Base-by-base conservation (phyloP, 1,140 invertebrate species). In the Procambarus virginalis region DNA sequence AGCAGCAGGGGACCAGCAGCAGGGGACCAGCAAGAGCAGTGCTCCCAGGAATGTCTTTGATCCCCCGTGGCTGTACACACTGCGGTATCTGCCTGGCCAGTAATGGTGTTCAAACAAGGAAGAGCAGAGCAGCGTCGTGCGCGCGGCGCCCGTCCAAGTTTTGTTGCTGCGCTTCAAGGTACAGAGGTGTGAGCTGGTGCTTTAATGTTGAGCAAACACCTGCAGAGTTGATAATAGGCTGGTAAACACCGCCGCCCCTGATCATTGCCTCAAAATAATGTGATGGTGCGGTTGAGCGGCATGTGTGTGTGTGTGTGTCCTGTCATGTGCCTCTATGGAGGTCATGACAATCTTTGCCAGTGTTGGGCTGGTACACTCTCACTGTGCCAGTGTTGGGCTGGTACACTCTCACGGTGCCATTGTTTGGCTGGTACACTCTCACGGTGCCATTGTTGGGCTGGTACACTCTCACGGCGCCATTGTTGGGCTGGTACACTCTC, bases 201-300 rank as follows among this genome's bases (percentile, higher is more conserved):
- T 64, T 73, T 73, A 73, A 82, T 68, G 80, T 68, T 68, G 80
- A 9, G 22, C 60, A 82, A 82, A 82, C 80, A 82, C 58, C 80
- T 68, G 80, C 58, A 14, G 12, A 68, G 58, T 68, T 82, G 80
- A 82, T 82, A 68, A 82, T 82, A 46, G 80, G 12, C 80, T 9
- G 8, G 80, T 68, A 82, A 82, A 82, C 68, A 73, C 2, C 2
- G 10, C 5, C 6, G 0, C 5, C 2, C 68, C n/a, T 10, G 22
- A n/a, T 73, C n/a, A 73, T 73, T 73, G 79, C 5, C 48, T 51
- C 76, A 55, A n/a, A 55, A 78, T 78, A 55, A 55, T 79, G 78
- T 22, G 78, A 4, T 14, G 12, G 10, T 64, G 60, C 20, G 1
- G 48, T 14, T 64, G 10, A 17, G 60, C 20, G 14, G 48, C 17